Evolutionary conservation across 1,140 invertebrate genomes (phyloP).

Genomic region (Pinna nobilis): DNA sequence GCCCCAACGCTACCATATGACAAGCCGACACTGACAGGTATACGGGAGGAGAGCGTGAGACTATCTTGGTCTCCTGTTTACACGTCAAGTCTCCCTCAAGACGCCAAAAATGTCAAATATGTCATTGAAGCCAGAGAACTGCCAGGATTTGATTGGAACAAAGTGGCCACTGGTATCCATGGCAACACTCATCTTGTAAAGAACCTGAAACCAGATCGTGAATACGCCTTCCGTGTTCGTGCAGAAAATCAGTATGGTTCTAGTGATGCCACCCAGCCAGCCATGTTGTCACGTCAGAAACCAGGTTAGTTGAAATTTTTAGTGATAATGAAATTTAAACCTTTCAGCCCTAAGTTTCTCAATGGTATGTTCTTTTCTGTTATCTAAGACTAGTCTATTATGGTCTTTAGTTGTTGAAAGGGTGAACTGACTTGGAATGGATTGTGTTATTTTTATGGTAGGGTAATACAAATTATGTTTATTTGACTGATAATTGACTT

Average conservation of each 20-base stretch:
- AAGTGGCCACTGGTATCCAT: slow-evolving; percentile 58
- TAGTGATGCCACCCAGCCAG: slow-evolving; percentile 63
- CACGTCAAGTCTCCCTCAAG: slow-evolving; percentile 53
- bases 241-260: slow-evolving; percentile 64
- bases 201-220: slow-evolving; percentile 60
- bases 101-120: slow-evolving; percentile 60
- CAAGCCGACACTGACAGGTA: slow-evolving; percentile 59
- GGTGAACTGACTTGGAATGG: too few species aligned
- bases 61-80: slow-evolving; percentile 66
- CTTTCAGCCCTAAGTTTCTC: too few species aligned
- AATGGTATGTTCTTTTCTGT: too few species aligned
- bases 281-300: slow-evolving; percentile 45
- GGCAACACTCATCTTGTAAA: slow-evolving; percentile 53
- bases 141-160: slow-evolving; percentile 66
- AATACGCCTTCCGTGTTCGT: slow-evolving; percentile 66
- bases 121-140: slow-evolving; percentile 63
- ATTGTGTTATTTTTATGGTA: too few species aligned
- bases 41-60: slow-evolving; percentile 53
- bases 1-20: slow-evolving; percentile 62
- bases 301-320: slow-evolving; percentile 15
- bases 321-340: neutral
- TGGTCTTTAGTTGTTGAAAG: too few species aligned
- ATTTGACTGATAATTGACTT: too few species aligned
- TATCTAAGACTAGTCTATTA: too few species aligned
- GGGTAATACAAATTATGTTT: neutral